Percentiles rank a stretch among this genome's conserved stretches.
Conservation (phyloP, 2,888 invertebrate species). For the Lutraria lutraria region DNA sequence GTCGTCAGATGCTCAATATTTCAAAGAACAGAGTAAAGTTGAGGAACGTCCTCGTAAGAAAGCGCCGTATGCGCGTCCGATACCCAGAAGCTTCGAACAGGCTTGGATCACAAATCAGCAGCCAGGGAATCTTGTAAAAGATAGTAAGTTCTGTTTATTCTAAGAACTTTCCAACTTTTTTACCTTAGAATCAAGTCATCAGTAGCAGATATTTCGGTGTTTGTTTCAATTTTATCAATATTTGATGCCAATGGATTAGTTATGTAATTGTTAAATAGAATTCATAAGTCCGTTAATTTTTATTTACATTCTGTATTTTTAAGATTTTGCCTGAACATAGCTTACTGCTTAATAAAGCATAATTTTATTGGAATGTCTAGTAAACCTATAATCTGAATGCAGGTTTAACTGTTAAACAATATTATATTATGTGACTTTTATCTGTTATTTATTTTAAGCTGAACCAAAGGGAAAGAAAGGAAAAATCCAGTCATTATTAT, state of each 20-base stretch:
- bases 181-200: background rate
- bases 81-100: slow-evolving; percentile 98
- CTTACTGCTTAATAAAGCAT: no score
- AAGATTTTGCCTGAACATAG: no score
- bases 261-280: no score
- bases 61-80: slow-evolving; percentile 97
- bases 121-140: slow-evolving; percentile 61
- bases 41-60: slow-evolving; percentile 84
- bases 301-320: no score
- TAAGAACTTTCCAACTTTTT: background rate
- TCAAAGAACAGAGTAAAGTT: slow-evolving; percentile 72
- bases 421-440: background rate
- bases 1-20: slow-evolving; percentile 77
- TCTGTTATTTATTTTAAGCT: slow-evolving; percentile 43
- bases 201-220: background rate
- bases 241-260: no score
- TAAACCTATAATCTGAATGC: no score
- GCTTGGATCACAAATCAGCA: slow-evolving; percentile 92
- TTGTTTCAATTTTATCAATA: background rate
- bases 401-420: no score
- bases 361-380: no score
- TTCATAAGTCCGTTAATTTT: no score
- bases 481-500: slow-evolving; percentile 62
- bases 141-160: slow-evolving; percentile 38
- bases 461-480: slow-evolving; percentile 53